Evolutionary conservation across 2,797 vertebrate species (phyloP).

Genomic region (Chiloscyllium punctatum): DNA sequence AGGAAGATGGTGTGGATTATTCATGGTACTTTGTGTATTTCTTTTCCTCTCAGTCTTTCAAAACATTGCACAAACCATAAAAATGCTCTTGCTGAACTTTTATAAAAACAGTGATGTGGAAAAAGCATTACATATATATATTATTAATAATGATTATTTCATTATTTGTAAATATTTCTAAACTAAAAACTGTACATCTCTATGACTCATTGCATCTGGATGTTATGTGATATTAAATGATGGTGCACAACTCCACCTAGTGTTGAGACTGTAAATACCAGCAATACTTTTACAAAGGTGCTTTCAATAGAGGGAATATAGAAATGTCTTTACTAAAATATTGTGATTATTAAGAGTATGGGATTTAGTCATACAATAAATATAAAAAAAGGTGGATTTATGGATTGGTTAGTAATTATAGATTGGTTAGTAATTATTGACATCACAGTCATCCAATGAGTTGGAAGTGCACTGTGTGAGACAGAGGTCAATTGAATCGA

Average conservation of each 20-base stretch:
- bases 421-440: not conserved
- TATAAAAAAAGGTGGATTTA: not conserved
- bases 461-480: not conserved
- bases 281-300: not conserved
- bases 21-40: not conserved
- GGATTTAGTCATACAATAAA: not conserved
- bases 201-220: not conserved
- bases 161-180: no score
- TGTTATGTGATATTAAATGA: not conserved
- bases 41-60: not conserved
- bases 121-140: not conserved
- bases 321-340: not conserved
- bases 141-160: not conserved
- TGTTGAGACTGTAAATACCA: not conserved
- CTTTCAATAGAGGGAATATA: not conserved
- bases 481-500: not conserved
- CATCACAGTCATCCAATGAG: not conserved
- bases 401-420: not conserved
- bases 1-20: slow-evolving; percentile 22
- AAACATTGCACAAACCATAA: not conserved
- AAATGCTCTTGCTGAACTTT: not conserved
- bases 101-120: not conserved
- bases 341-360: not conserved
- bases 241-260: slow-evolving; percentile 19
- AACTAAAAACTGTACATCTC: no score